Conservation (phyloP, 2,113 vertebrate genomes). For the chimpanzee (Pan troglodytes) region NHGRI_mPanTro3-v2.1_pri NC_072412.2:97102501-97103000, state of each 20-base stretch:
- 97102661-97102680: not conserved
- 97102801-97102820: slow-evolving; percentile 18
- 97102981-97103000: slow-evolving; percentile 75
- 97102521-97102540: slow-evolving; percentile 82
- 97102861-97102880: slow-evolving; percentile 62
- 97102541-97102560: slow-evolving; percentile 80
- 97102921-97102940: slow-evolving; percentile 62
- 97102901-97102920: slow-evolving; percentile 35
- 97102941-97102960: slow-evolving; percentile 75
- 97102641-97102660: slow-evolving; percentile 61
- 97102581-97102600: slow-evolving; percentile 80
- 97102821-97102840: slow-evolving; percentile 50
- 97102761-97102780: slow-evolving; percentile 49
- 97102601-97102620: slow-evolving; percentile 71
- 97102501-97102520: slow-evolving; percentile 76
- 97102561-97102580: slow-evolving; percentile 79
- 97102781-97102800: slow-evolving; percentile 31
- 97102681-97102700: slow-evolving; percentile 43
- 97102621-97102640: slow-evolving; percentile 76
- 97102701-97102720: slow-evolving; percentile 47
- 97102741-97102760: not conserved
- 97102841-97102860: slow-evolving; percentile 37
- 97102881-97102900: slow-evolving; percentile 64
- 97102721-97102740: slow-evolving; percentile 56
- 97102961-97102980: slow-evolving; percentile 69